A percentile compares a stretch with the other conserved stretches of the same genome.
Conservation (phyloP, 2,888 invertebrate species). For the Elgonia sp. region DNA sequence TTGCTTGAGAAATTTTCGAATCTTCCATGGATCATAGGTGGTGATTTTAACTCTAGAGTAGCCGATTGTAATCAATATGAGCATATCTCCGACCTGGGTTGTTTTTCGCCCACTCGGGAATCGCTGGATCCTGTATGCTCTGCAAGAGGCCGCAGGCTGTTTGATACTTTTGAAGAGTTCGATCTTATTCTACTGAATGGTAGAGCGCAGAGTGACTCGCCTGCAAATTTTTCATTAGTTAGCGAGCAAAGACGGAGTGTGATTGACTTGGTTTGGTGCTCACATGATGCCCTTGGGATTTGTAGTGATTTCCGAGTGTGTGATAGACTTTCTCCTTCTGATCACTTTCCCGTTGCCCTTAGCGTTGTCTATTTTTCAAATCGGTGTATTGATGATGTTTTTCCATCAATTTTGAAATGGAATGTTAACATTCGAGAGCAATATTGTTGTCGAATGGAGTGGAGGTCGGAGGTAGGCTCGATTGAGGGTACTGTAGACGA, state of each 20-base stretch:
- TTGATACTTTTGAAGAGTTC: background rate
- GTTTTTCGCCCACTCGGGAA: background rate
- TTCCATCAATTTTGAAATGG: background rate
- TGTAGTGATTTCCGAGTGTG: background rate
- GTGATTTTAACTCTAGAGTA: background rate
- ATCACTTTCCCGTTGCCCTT: background rate
- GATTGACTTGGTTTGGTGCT: background rate
- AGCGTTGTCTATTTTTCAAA: background rate
- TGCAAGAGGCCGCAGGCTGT: background rate
- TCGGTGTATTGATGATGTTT: no score
- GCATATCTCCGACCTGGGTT: background rate
- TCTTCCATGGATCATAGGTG: background rate
- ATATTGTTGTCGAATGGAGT: background rate
- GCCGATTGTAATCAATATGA: background rate
- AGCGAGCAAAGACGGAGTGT: background rate
- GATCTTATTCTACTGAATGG: background rate
- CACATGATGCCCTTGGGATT: background rate
- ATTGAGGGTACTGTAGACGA: background rate
- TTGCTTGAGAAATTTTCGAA: background rate
- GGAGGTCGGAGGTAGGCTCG: background rate
- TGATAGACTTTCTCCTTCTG: background rate
- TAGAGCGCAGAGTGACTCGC: background rate
- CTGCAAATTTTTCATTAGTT: background rate
- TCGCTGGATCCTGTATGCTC: background rate
- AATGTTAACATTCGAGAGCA: background rate